These are phyloP conservation scores for Pyrrhopygopsis socrates DNA, from an alignment of 2,888 invertebrate genomes.

Conservation along the genomic window DNA sequence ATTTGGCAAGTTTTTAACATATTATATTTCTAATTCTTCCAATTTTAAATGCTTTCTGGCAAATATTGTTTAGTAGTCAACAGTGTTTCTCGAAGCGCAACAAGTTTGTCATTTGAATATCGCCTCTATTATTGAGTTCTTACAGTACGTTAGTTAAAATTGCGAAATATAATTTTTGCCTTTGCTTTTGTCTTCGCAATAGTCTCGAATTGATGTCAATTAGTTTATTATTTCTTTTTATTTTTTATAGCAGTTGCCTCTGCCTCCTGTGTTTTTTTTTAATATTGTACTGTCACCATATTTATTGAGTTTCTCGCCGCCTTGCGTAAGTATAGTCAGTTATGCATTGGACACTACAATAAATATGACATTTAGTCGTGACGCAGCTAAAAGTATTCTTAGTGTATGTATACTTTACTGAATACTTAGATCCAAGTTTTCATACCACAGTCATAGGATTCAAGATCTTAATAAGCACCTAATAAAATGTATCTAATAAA, in stretches of 20 bases:
- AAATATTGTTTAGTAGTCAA: background rate
- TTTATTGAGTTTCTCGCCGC: background rate
- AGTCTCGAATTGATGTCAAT: background rate
- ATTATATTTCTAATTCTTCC: background rate
- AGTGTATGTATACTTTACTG: too few relatives aligned
- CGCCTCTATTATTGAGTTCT: background rate
- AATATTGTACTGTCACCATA: background rate
- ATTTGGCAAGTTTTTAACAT: background rate
- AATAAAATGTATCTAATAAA: too few relatives aligned
- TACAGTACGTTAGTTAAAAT: background rate
- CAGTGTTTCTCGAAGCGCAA: background rate
- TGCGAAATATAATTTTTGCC: background rate
- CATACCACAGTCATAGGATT: too few relatives aligned
- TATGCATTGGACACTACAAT: too few relatives aligned
- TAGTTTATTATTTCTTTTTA: too few relatives aligned
- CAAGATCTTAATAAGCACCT: too few relatives aligned
- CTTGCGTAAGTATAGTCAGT: background rate
- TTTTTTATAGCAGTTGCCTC: background rate
- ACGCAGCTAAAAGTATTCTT: too few relatives aligned
- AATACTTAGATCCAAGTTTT: too few relatives aligned
- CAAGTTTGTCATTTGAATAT: background rate
- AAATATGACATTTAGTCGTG: too few relatives aligned
- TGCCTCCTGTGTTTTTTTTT: background rate
- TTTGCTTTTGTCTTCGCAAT: background rate
- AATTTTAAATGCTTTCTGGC: background rate